Conservation (phyloP, 1,140 invertebrate species). For the Dendrolimus punctatus region DNA sequence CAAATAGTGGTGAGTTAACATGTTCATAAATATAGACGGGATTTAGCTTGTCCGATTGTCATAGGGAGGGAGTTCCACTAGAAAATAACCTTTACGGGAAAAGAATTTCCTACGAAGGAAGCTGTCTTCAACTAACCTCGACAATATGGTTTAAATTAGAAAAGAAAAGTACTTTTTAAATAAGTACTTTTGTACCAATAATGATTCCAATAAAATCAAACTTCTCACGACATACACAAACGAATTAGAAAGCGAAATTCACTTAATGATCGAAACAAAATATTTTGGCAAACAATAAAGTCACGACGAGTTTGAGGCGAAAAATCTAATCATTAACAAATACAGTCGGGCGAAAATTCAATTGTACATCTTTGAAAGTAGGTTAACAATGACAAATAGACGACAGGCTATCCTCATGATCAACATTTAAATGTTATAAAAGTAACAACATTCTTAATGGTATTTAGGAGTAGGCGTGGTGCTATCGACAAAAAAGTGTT, state of each 20-base stretch:
- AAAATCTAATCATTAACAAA: conserved; percentile 28
- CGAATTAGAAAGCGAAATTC: conserved; percentile 8
- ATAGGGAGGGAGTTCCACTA: too few species aligned
- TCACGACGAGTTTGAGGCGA: conserved; percentile 22
- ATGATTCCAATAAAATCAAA: neutral
- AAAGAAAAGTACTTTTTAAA: conserved; percentile 1
- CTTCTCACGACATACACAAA: conserved; percentile 5
- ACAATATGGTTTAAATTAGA: too few species aligned
- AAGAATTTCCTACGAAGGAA: too few species aligned
- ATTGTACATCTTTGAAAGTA: conserved; percentile 21
- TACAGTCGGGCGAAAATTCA: conserved; percentile 9
- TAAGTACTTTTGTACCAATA: too few species aligned
- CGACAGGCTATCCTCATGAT: conserved; percentile 15
- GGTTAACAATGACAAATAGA: conserved; percentile 31
- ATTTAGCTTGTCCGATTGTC: too few species aligned
- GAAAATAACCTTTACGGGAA: too few species aligned
- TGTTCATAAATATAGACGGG: too few species aligned
- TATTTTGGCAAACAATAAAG: conserved; percentile 27
- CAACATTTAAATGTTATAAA: conserved; percentile 14
- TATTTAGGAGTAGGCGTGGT: conserved; percentile 6
- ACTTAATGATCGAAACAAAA: conserved; percentile 23
- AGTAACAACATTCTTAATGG: conserved; percentile 10
- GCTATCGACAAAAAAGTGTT: conserved; percentile 4
- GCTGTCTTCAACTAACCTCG: too few species aligned
- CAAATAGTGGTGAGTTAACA: too few species aligned